Evolutionary conservation across 1,140 invertebrate species (phyloP).

Genomic region (Trichoplusia ni): DNA sequence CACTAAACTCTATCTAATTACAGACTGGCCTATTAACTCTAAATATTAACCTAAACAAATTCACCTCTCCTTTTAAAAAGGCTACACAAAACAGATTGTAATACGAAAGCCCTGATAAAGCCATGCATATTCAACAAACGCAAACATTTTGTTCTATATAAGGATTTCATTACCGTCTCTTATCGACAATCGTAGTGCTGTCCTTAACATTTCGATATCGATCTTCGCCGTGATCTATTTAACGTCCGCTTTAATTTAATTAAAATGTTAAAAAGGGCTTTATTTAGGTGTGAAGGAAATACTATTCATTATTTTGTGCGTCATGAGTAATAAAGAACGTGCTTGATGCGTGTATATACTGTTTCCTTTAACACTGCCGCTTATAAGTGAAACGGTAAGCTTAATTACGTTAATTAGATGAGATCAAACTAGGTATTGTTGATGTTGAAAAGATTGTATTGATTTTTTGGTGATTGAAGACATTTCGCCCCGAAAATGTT

Average conservation of each 20-base stretch:
- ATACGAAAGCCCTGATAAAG: background rate
- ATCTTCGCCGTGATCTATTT: slow-evolving; percentile 5
- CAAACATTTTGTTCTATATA: slow-evolving; percentile 29
- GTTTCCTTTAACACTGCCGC: too few relatives aligned
- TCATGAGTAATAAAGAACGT: too few relatives aligned
- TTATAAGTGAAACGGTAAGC: too few relatives aligned
- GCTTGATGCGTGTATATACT: too few relatives aligned
- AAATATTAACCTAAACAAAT: slow-evolving; percentile 2
- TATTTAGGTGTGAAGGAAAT: background rate
- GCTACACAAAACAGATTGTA: background rate
- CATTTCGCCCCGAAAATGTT: too few relatives aligned
- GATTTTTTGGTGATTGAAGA: too few relatives aligned
- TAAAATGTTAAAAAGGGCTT: background rate
- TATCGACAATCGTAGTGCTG: slow-evolving; percentile 6
- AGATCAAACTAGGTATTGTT: too few relatives aligned
- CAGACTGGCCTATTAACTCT: background rate
- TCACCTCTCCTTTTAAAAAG: background rate
- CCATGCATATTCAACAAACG: slow-evolving; percentile 29
- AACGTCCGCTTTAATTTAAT: slow-evolving; percentile 6
- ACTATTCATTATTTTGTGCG: too few relatives aligned
- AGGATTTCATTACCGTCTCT: slow-evolving; percentile 31
- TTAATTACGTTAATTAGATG: too few relatives aligned
- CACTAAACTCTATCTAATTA: too few relatives aligned
- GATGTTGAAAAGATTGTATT: too few relatives aligned
- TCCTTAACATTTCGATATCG: slow-evolving; percentile 24